Percentiles rank a stretch among this genome's conserved stretches.
Conservation (phyloP, 2,888 invertebrate genomes). For the Autographa pulchrina region DNA sequence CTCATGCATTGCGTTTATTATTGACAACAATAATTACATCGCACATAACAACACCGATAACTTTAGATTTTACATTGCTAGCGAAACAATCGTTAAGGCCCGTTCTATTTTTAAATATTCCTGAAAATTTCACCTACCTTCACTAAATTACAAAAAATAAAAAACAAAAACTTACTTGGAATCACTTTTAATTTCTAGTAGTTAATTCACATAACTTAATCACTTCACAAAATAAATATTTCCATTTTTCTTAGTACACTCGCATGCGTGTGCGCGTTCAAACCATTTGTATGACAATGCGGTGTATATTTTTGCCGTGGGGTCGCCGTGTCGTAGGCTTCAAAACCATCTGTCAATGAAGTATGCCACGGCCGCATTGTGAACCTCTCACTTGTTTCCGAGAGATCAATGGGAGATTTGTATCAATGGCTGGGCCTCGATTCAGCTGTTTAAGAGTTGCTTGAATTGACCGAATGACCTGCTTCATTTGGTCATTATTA, state of each 20-base stretch:
- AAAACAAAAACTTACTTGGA: slow-evolving; percentile 20
- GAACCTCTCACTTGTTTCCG: slow-evolving; percentile 79
- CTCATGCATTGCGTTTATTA: no score
- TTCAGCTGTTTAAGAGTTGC: no score
- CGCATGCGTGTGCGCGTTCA: slow-evolving; percentile 62
- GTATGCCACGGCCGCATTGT: slow-evolving; percentile 79
- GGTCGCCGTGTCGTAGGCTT: slow-evolving; percentile 76
- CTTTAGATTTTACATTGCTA: background rate
- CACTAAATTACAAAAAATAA: slow-evolving; percentile 7
- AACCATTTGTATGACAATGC: slow-evolving; percentile 81
- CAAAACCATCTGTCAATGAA: slow-evolving; percentile 79
- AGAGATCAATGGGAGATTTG: slow-evolving; percentile 54
- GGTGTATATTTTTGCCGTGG: slow-evolving; percentile 68
- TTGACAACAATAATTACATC: background rate
- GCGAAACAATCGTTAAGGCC: background rate
- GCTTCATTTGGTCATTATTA: no score
- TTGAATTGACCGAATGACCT: no score
- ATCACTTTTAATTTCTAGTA: slow-evolving; percentile 31
- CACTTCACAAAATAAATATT: no score
- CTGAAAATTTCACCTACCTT: background rate
- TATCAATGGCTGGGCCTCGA: slow-evolving; percentile 31
- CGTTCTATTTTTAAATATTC: background rate
- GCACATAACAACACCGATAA: background rate
- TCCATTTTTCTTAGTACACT: background rate
- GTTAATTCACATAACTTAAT: slow-evolving; percentile 13